Evolutionary conservation across 2,888 invertebrate genomes (phyloP), one percentile per base, ranked within the genome.

Genomic region (Crepidodera aurea): DNA sequence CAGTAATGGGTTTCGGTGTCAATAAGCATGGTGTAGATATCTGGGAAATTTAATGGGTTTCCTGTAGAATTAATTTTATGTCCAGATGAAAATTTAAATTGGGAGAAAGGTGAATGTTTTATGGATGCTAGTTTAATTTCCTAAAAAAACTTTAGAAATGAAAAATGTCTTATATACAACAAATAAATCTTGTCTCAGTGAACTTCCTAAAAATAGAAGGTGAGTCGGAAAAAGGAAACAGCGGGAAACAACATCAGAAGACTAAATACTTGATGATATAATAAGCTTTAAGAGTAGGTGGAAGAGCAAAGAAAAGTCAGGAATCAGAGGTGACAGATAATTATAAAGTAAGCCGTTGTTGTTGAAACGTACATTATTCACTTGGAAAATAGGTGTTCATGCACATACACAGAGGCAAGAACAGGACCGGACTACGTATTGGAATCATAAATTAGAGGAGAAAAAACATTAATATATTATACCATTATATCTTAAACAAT

Each of bases 271-370:
- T 51, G 22, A 34, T 19, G 37, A 34, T 34, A 34, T 34, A 51
- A 51, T 51, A 51, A 16, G 19, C 27, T 37, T n/a, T n/a, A 34
- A 37, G 13, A 5, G 15, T 12, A 12, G 32, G 8, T 7, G 10
- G 3, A 15, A 53, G 53, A 39, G 39, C 27, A 53, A 22, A 29
- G 53, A 40, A 53, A 53, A 39, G 53, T 53, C 53, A 53, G 39
- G 53, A 53, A 39, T 53, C 40, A 53, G 25, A 39, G 15, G 48
- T 53, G 53, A 53, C 53, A 53, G 39, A 53, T 53, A 53, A 53
- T 53, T 53, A 53, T 34, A 37, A 53, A 53, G 53, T 13, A 53
- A 27, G 27, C 50, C 50, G 13, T 29, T 40, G 53, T 53, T 46
- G 44, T 42, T 42, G 42, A 55, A 46, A 46, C 44, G 19, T 34